Evolutionary conservation across 92 coral and sea anemone species (phyloP).

Genomic region (Umimayanthus chanpuru): DNA sequence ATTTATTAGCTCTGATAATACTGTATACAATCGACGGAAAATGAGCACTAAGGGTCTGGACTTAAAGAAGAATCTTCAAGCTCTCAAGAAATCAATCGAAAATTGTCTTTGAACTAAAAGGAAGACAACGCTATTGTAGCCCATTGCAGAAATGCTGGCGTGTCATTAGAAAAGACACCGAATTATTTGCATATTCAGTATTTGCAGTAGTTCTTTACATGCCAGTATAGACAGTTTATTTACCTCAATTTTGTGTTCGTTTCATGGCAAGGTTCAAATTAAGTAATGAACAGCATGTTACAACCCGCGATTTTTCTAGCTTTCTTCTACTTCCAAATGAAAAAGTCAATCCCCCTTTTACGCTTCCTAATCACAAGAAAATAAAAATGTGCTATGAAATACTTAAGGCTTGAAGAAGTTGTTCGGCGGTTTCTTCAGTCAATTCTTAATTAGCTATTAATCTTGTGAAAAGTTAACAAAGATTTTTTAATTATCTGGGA

Average conservation of each 20-base stretch:
- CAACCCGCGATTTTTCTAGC: not conserved
- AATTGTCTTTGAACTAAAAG: not conserved
- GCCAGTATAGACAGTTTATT: slow-evolving; percentile 66
- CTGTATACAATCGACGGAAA: slow-evolving; percentile 36
- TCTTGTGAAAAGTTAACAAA: slow-evolving; percentile 93
- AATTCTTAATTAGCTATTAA: slow-evolving; percentile 96
- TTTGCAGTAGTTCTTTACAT: slow-evolving; percentile 70
- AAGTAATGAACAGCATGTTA: not conserved
- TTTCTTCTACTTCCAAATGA: slow-evolving; percentile 11
- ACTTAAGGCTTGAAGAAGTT: slow-evolving; percentile 65
- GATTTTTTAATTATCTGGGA: slow-evolving; percentile 92
- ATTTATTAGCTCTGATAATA: slow-evolving; percentile 68
- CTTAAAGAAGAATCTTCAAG: not conserved
- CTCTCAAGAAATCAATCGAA: not conserved
- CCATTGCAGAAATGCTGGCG: slow-evolving; percentile 24
- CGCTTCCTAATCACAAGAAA: slow-evolving; percentile 44
- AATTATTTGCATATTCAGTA: slow-evolving; percentile 73
- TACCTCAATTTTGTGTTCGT: slow-evolving; percentile 43
- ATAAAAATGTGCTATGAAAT: slow-evolving; percentile 61
- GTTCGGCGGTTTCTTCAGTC: slow-evolving; percentile 87
- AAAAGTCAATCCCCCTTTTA: slow-evolving; percentile 15
- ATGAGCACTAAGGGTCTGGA: not conserved
- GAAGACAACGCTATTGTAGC: not conserved
- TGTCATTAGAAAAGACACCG: slow-evolving; percentile 41
- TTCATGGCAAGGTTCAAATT: not conserved